Conservation (phyloP, 2,113 vertebrate genomes). For the Orthonyx spaldingii region DNA sequence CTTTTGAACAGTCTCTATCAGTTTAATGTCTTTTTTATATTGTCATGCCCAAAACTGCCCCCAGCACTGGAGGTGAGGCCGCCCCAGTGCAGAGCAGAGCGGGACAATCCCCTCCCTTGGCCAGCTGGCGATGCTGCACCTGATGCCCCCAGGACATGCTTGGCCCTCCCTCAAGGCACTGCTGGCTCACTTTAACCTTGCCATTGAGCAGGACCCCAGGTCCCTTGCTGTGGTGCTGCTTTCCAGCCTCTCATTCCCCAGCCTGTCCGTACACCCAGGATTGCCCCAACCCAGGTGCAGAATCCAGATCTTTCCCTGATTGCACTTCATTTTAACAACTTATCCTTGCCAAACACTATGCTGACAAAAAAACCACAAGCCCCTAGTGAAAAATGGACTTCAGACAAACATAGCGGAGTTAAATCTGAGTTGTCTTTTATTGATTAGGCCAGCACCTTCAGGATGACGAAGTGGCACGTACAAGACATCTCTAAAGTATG, state of each 20-base stretch:
- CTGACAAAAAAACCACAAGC: neutral
- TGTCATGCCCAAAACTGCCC: neutral
- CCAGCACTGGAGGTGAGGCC: fast-evolving
- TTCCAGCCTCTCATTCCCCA: neutral
- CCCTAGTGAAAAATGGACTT: neutral
- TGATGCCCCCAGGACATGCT: fast-evolving
- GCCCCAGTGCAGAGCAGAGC: neutral
- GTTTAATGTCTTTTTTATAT: neutral
- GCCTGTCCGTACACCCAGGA: neutral
- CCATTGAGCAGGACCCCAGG: neutral
- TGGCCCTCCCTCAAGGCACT: neutral
- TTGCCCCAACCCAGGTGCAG: neutral
- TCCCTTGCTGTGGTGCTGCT: neutral
- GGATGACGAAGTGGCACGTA: neutral
- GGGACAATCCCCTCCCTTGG: neutral
- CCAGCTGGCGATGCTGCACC: fast-evolving
- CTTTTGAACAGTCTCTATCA: too few relatives aligned
- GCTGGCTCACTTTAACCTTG: fast-evolving
- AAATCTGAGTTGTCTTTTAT: neutral
- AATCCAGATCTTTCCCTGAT: fast-evolving
- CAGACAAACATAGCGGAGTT: neutral
- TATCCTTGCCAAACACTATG: neutral
- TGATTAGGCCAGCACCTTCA: neutral
- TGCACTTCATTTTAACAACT: neutral
- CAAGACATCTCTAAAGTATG: neutral